Conservation (phyloP, 2,888 invertebrate species). For the Drosophila limbata region DNA sequence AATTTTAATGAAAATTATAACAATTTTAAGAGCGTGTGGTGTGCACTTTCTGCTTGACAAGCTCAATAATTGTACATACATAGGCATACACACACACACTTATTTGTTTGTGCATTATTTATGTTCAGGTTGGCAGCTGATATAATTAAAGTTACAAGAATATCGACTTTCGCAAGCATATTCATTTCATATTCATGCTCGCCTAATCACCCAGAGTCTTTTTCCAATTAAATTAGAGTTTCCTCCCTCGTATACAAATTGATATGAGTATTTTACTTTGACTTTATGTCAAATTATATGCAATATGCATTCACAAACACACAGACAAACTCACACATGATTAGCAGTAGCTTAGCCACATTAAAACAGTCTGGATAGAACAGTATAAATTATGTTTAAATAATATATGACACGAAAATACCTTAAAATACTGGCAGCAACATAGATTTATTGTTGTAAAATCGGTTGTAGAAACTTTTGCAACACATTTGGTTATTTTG, state of each 20-base stretch:
- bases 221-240: slow-evolving; percentile 37
- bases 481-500: slow-evolving; percentile 19
- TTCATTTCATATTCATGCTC: slow-evolving; percentile 40
- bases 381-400: slow-evolving; percentile 32
- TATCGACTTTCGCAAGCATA: slow-evolving; percentile 43
- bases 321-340: not conserved
- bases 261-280: slow-evolving; percentile 4
- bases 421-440: slow-evolving; percentile 8
- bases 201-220: slow-evolving; percentile 40
- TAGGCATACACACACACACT: not conserved
- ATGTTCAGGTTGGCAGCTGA: slow-evolving; percentile 30
- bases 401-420: slow-evolving; percentile 22
- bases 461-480: slow-evolving; percentile 18
- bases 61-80: slow-evolving; percentile 63
- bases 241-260: not conserved
- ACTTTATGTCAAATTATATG: slow-evolving; percentile 20
- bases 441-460: slow-evolving; percentile 13
- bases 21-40: slow-evolving; percentile 37
- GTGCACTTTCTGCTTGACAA: slow-evolving; percentile 58
- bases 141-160: slow-evolving; percentile 52
- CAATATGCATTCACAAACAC: slow-evolving; percentile 4
- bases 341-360: slow-evolving; percentile 12
- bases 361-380: slow-evolving; percentile 14
- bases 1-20: slow-evolving; percentile 58
- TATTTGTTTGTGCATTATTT: slow-evolving; percentile 23